Conservation (phyloP, 2,888 invertebrate genomes). For the Meteorus cinctellus region DNA sequence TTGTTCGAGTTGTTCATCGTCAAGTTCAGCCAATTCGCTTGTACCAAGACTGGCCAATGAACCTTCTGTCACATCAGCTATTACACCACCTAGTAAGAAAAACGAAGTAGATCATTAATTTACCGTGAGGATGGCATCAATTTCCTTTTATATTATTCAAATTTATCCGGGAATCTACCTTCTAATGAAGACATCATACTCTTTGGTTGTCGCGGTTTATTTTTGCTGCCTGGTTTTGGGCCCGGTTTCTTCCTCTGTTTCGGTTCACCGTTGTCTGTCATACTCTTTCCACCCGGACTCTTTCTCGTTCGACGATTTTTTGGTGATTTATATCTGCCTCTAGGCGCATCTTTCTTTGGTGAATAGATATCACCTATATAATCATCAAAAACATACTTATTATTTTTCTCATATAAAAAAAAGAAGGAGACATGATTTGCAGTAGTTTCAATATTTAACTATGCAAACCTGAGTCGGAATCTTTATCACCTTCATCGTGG, state of each 20-base stretch:
- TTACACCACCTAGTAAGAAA: conserved; percentile 41
- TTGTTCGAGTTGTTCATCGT: conserved; percentile 69
- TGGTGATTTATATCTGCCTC: conserved; percentile 65
- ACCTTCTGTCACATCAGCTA: conserved; percentile 54
- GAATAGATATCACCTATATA: conserved; percentile 67
- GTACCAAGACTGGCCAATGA: conserved; percentile 66
- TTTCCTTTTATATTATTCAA: background rate
- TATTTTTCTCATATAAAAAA: background rate
- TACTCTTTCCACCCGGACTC: conserved; percentile 63
- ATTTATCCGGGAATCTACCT: background rate
- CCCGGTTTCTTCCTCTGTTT: conserved; percentile 71
- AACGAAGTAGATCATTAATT: background rate
- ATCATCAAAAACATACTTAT: background rate
- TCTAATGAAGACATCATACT: conserved; percentile 37
- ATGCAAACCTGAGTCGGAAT: conserved; percentile 68
- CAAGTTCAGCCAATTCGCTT: conserved; percentile 67
- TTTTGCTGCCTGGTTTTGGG: conserved; percentile 71
- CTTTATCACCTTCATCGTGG: conserved; percentile 72
- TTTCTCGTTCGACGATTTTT: conserved; percentile 62
- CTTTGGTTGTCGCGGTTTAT: conserved; percentile 61
- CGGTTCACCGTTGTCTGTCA: conserved; percentile 64
- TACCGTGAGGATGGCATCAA: background rate
- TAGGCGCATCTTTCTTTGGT: conserved; percentile 65
- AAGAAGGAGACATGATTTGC: background rate
- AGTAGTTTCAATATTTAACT: conserved; percentile 35